Percentiles rank a stretch among this genome's conserved stretches.
These are phyloP conservation scores for Haemorhous mexicanus DNA, from an alignment of 2,113 vertebrate genomes.

Conservation along the genomic window DNA sequence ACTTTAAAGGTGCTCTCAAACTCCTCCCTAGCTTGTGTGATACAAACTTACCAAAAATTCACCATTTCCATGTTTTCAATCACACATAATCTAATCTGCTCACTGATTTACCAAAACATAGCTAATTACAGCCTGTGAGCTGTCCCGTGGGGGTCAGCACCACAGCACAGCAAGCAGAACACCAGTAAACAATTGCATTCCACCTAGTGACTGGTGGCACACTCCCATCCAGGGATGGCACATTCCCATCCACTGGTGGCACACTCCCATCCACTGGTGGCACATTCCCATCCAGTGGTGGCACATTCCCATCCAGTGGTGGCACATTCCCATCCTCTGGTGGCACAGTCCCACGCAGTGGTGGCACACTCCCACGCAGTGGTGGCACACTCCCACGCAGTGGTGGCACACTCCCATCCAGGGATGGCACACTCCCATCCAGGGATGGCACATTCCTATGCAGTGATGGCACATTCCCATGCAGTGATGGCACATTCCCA, in stretches of 20 bases:
- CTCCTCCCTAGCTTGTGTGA: not conserved
- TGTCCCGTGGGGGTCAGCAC: not conserved
- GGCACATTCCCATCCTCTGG: too few species aligned
- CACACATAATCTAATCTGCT: not conserved
- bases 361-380: too few species aligned
- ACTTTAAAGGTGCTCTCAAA: not conserved
- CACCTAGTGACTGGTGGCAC: rapidly evolving
- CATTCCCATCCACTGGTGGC: rapidly evolving
- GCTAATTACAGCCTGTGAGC: not conserved
- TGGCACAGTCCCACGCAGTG: too few species aligned
- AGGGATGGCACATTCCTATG: rapidly evolving
- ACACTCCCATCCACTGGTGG: not conserved
- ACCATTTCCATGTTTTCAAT: rapidly evolving
- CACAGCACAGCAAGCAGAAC: not conserved
- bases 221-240: not conserved
- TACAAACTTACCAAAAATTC: not conserved
- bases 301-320: too few species aligned
- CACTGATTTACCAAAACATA: not conserved
- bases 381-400: too few species aligned
- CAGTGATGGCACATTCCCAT: not conserved
- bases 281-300: too few species aligned
- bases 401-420: not conserved
- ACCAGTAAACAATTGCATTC: not conserved
- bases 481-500: rapidly evolving
- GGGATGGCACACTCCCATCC: rapidly evolving